Evolutionary conservation across 2,888 invertebrate species (phyloP), one percentile per base, ranked within the genome.

Genomic region (Amiota mariae): DNA sequence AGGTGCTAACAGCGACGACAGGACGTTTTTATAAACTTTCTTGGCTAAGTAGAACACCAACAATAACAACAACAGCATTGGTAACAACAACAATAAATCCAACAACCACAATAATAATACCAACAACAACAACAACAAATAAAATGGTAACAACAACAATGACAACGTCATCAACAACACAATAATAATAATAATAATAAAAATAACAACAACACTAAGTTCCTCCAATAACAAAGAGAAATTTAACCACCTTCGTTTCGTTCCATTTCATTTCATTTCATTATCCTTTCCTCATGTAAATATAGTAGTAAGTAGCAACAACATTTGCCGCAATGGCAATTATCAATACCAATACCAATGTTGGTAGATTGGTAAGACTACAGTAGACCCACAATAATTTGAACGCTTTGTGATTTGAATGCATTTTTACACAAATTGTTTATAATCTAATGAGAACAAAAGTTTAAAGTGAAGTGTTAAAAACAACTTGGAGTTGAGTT

Each of bases 281-380:
- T 81, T 83, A 56, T 83, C 83, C 85, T 85, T 84, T 79, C 13
- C 78, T 84, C 86, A 85, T 85, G 86, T 86, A 86, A 84, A 83
- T 85, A 85, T 75, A 73, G 78, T 80, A 80, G 82, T 85, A 36
- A 36, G 9, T n/a, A 11, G 11, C 11, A 15, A 18, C 18, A 59
- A 46, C 46, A 70, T 57, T 12, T 15, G 47, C 46, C 66, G 15
- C 66, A 15, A 36, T 36, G 36, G 66, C 66, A 84, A 82, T 84
- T 85, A 83, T 79, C 46, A 47, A 63, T 63, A 20, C 24, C 70
- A 71, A 70, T 67, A 54, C 57, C 74, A 68, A 15, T 74, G 36
- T 36, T 36, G 3, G 36, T 36, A 36, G 36, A 36, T 36, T 36
- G 36, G 36, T 36, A 36, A 36, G 36, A 36, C 6, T 36, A 36